phyloP scores from a whole-genome alignment of 1,140 invertebrate species.

The Anadara kagoshimensis region DNA sequence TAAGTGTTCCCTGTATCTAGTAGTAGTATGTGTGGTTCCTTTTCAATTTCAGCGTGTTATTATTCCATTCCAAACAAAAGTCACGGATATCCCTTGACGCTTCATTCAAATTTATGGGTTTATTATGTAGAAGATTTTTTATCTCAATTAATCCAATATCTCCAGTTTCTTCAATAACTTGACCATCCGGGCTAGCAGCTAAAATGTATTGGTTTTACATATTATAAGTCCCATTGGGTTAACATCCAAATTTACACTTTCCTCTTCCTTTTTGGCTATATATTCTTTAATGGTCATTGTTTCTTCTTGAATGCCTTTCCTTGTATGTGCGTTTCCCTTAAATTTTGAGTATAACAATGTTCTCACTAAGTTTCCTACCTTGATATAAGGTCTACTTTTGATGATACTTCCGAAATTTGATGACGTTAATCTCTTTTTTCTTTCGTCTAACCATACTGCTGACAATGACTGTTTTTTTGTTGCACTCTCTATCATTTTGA shows the following conservation, averaged over 20 bases:
- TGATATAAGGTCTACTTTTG: slow-evolving; percentile 5
- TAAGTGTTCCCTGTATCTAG: neutral
- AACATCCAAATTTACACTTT: neutral
- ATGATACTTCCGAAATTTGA: slow-evolving; percentile 25
- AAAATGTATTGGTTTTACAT: neutral
- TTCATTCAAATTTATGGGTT: neutral
- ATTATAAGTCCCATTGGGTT: neutral
- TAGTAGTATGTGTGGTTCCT: neutral
- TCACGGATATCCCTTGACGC: neutral
- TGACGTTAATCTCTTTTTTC: slow-evolving; percentile 27
- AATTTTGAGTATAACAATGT: slow-evolving; percentile 15
- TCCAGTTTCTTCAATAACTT: neutral
- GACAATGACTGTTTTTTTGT: slow-evolving; percentile 7
- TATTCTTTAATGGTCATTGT: slow-evolving; percentile 17
- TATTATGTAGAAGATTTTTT: slow-evolving; percentile 16
- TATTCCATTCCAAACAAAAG: no score
- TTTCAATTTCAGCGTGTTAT: no score
- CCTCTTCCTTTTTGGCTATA: slow-evolving; percentile 4
- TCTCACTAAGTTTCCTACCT: slow-evolving; percentile 3
- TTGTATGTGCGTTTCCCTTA: slow-evolving; percentile 10
- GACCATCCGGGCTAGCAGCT: slow-evolving; percentile 3
- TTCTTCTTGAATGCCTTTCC: slow-evolving; percentile 11
- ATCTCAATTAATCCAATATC: neutral
- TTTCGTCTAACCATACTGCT: slow-evolving; percentile 9
- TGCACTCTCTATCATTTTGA: neutral